Conservation (phyloP, 2,113 vertebrate species). For the Alouatta palliata region DNA sequence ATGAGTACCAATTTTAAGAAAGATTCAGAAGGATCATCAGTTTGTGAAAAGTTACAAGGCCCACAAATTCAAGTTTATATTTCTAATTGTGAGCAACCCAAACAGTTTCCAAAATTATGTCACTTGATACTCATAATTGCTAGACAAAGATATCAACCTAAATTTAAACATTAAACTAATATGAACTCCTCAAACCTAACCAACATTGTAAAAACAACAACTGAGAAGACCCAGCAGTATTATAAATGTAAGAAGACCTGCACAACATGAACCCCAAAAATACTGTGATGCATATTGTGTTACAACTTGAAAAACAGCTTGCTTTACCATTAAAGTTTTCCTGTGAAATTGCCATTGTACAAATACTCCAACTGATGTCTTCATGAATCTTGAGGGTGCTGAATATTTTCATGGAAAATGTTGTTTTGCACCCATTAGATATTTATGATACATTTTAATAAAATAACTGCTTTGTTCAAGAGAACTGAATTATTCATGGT, state of each 20-base stretch:
- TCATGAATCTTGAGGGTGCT: constrained; percentile 13
- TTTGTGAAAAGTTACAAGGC: not conserved
- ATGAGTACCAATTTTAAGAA: not conserved
- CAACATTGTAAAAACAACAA: not conserved
- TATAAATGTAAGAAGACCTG: not conserved
- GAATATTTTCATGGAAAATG: constrained; percentile 60
- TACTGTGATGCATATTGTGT: accelerated
- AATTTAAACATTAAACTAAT: not conserved
- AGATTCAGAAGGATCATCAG: not conserved
- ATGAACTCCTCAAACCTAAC: not conserved
- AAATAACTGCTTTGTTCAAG: constrained; percentile 72
- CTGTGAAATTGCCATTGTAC: constrained; percentile 20
- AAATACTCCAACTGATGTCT: constrained; percentile 41
- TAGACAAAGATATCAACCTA: not conserved
- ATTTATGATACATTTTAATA: constrained; percentile 60
- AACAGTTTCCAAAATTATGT: not conserved
- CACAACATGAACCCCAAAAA: not conserved
- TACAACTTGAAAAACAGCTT: not conserved
- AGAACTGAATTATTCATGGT: constrained; percentile 71
- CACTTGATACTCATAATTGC: not conserved
- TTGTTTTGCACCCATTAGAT: constrained; percentile 52
- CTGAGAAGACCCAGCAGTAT: not conserved
- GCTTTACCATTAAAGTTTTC: not conserved
- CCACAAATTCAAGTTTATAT: not conserved
- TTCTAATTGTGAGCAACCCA: not conserved